Base-by-base conservation (phyloP, 2,888 invertebrate species). In the Patella ulyssiponensis region DNA sequence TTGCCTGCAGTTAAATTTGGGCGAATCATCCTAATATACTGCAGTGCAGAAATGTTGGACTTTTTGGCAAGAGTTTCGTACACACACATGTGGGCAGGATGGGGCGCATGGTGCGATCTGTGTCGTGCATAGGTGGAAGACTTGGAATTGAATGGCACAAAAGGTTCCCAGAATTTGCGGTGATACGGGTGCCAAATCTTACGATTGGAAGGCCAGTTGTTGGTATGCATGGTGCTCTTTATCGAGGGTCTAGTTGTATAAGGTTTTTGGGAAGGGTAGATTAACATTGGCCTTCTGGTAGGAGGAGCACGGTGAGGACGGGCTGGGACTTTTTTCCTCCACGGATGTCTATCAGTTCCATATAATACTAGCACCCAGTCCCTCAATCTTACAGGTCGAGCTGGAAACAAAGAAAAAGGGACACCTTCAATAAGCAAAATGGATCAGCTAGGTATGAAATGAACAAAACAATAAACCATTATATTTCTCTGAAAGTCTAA, bases 351-450 rank as follows among this genome's bases (percentile, higher is more conserved):
- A 75, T 88, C 95, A 79, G 98, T 98, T 87, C 98, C 98, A 92
- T 97, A 97, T 91, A 98, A 94, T 90, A 96, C 95, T 91, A 98
- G 94, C 81, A 97, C 96, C 98, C 98, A 98, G 91, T 96, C 96
- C 93, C 96, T 96, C 87, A 98, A 94, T 83, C 95, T 95, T 80
- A 97, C 97, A 78, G 85, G 82, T 44, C 84, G 86, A 81, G 85
- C 90, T 90, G 88, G 79, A 89, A 88, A 84, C 85, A 87, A 83
- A 84, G 77, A 77, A 74, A 77, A 80, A 78, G 78, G 80, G 80
- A 81, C 75, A 81, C 78, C 74, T 70, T 69, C 54, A 51, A 73
- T 73, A 69, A 58, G 20, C 54, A 54, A 11, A 27, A 23, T 11
- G 23, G 64, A 64, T 44, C 44, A 44, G 44, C 44, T 44, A 44